phyloP scores from a whole-genome alignment of 2,888 invertebrate species.

The Osmoderma eremita region DNA sequence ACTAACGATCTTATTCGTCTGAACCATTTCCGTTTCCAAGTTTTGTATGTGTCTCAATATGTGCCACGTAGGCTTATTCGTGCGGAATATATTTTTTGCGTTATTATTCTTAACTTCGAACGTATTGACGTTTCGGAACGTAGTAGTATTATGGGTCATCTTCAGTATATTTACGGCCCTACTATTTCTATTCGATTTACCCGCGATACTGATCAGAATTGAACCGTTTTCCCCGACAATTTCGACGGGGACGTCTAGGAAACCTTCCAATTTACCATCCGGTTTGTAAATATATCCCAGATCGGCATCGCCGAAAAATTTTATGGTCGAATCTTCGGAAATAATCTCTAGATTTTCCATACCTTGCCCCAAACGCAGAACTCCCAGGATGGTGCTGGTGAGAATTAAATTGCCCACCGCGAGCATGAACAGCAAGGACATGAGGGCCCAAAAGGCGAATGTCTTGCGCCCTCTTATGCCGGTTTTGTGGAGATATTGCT shows the following conservation, averaged over 20 bases:
- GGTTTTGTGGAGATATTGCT: constrained; percentile 57
- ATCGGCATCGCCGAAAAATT: constrained; percentile 81
- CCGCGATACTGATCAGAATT: constrained; percentile 57
- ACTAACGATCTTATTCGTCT: constrained; percentile 78
- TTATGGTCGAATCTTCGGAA: constrained; percentile 76
- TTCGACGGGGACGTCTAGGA: constrained; percentile 67
- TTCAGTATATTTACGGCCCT: constrained; percentile 63
- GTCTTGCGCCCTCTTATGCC: constrained; percentile 68
- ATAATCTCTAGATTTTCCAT: constrained; percentile 88
- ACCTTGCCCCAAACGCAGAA: constrained; percentile 81
- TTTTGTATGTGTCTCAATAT: constrained; percentile 75
- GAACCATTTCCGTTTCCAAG: constrained; percentile 73
- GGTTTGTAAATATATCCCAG: constrained; percentile 81
- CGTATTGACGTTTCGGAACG: constrained; percentile 74
- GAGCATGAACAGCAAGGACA: constrained; percentile 74
- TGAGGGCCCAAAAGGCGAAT: constrained; percentile 83
- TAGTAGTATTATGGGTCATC: constrained; percentile 75
- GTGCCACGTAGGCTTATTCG: constrained; percentile 79
- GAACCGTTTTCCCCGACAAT: constrained; percentile 63
- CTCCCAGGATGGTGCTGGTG: constrained; percentile 83
- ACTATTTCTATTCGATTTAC: constrained; percentile 59
- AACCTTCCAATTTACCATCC: constrained; percentile 74
- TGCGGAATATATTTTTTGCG: constrained; percentile 72
- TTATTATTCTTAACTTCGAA: constrained; percentile 75
- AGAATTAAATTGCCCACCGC: constrained; percentile 83